Percentiles rank a stretch among this genome's conserved stretches.
These are phyloP conservation scores for Dioctria rufipes DNA, from an alignment of 2,888 invertebrate species.

Conservation along the genomic window DNA sequence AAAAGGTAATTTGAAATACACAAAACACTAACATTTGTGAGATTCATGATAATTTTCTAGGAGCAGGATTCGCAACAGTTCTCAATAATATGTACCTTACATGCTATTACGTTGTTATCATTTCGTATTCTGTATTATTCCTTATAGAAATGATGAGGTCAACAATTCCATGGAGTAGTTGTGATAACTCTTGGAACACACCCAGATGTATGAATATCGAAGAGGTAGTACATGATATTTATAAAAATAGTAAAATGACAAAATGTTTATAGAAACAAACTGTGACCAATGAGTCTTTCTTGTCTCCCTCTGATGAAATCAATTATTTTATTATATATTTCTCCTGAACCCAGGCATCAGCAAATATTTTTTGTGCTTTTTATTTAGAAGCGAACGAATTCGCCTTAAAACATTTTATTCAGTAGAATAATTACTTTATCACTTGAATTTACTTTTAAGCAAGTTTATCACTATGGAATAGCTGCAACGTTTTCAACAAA, in stretches of 20 bases:
- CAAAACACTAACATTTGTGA: no score
- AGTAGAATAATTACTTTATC: no score
- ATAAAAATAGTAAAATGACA: no score
- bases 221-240: slow-evolving; percentile 42
- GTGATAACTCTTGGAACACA: slow-evolving; percentile 88
- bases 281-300: slow-evolving; percentile 59
- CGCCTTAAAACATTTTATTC: no score
- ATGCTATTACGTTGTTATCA: slow-evolving; percentile 87
- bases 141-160: slow-evolving; percentile 77
- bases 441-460: no score
- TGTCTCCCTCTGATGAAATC: slow-evolving; percentile 70
- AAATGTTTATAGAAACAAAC: no score
- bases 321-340: no score
- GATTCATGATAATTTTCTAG: slow-evolving; percentile 70
- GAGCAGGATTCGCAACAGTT: slow-evolving; percentile 88
- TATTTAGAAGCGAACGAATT: no score
- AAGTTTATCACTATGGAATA: no score
- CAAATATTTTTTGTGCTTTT: no score
- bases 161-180: slow-evolving; percentile 84
- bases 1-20: slow-evolving; percentile 77
- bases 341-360: no score
- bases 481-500: no score
- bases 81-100: slow-evolving; percentile 86
- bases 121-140: slow-evolving; percentile 89
- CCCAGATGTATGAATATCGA: slow-evolving; percentile 74